Base-by-base conservation (phyloP, 2,113 vertebrate species). In the Microcebus tavaratra region DNA sequence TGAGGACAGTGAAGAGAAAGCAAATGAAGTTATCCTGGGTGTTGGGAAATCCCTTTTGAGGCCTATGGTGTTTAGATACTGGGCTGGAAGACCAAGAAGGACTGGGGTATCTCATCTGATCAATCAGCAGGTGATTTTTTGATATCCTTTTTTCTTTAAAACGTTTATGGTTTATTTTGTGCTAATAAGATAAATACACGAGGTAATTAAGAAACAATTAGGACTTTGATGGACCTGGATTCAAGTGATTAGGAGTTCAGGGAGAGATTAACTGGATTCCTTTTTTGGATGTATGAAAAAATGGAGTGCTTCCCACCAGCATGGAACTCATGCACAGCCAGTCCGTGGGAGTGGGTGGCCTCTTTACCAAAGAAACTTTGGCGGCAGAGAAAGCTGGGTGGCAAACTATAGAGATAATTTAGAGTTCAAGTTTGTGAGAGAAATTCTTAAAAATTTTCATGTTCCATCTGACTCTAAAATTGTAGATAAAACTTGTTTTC, bases 81-180 rank as follows among this genome's bases (percentile, higher is more conserved):
- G 50, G 25, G 9, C 50, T 86, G 23, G 21, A 88, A 94, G 63
- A 72, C 4, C 2, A 21, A 88, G 34, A 91, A 45, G 10, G 39
- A 0, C 17, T 92, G 57, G 20, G 5, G 7, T 42, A 48, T 53
- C 31, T 85, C 72, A 96, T 8, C 0, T 90, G 78, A 73, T 55
- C 10, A 86, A 31, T 93, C 8, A 91, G 21, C 31, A 85, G 87
- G 36, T 36, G 48, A 29, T 53, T 78, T 80, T 73, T n/a, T 45
- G 29, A 45, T 65, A 86, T 0, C 0, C 12, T 90, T 96, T 88
- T 96, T 73, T 48, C 20, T 59, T 85, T 29, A 72, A 48, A 91
- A 90, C 78, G 8, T 21, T 89, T 92, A 55, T 84, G 42, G 15
- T 84, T 84, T 95, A 82, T 86, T 82, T 82, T 90, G 11, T 45